Evolutionary conservation across 2,888 invertebrate genomes (phyloP), one percentile per base, ranked within the genome.

Genomic region (Sepioteuthis lessoniana): DNA sequence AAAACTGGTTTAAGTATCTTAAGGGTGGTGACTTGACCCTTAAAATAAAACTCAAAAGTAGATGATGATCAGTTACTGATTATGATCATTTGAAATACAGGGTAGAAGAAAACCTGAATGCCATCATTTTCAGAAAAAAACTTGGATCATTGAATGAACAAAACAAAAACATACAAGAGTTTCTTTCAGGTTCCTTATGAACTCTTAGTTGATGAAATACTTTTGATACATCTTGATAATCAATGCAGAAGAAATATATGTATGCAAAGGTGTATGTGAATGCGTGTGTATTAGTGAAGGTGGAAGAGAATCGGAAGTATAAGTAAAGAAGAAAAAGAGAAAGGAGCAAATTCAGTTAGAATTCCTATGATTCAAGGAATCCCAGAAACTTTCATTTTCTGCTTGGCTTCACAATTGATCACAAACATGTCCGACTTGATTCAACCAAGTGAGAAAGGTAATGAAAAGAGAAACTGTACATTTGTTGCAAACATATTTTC

Each of bases 331-430:
- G 35, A 76, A n/a, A 35, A 76, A 76, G 76, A 76, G 1, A 35
- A 76, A 76, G 76, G 76, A n/a, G n/a, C 76, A 76, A 76, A 76
- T 76, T 76, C n/a, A n/a, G 76, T n/a, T 76, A 76, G 76, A 76
- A 31, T 76, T 76, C 76, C 19, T 31, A n/a, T n/a, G 76, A n/a
- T 76, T 13, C 76, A 76, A n/a, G 13, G 31, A 76, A 76, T 76
- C 76, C n/a, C n/a, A 76, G 76, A 76, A 76, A 76, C n/a, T 76
- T 76, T 76, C 76, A 76, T 76, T 76, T 76, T 76, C 76, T 76
- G 76, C 76, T 76, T 76, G n/a, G 76, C 13, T n/a, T n/a, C 76
- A 76, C 76, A 76, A 76, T 76, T 76, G 76, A 35, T 76, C 76
- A 76, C 76, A 76, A 76, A 76, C n/a, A 76, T 76, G 76, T 76